Evolutionary conservation across 2,113 vertebrate species (phyloP).

Genomic region (Perca fluviatilis): DNA sequence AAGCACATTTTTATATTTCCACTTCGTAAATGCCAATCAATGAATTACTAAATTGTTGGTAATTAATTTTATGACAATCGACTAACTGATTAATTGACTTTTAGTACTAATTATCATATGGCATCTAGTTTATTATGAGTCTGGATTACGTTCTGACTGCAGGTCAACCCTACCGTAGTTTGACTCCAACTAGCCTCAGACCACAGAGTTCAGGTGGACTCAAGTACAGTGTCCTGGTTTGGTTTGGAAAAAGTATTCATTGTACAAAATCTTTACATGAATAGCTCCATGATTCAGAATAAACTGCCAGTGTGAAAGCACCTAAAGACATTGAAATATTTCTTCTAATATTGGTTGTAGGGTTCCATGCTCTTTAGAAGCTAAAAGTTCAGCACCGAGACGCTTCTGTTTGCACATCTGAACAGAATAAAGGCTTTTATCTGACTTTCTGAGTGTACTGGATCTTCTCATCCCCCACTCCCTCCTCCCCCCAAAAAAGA

Average conservation of each 20-base stretch:
- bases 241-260: background rate
- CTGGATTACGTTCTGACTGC: background rate
- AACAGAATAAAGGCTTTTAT: slow-evolving; percentile 36
- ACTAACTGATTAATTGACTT: background rate
- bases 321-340: background rate
- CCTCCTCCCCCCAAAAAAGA: background rate
- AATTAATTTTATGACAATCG: background rate
- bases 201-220: background rate
- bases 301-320: background rate
- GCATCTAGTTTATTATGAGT: background rate
- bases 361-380: slow-evolving; percentile 11
- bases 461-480: background rate
- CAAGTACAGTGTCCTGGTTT: background rate
- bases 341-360: background rate
- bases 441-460: slow-evolving; percentile 26
- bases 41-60: background rate
- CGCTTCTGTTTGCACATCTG: slow-evolving; percentile 14
- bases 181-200: background rate
- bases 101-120: background rate
- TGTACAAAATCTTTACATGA: background rate
- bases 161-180: background rate
- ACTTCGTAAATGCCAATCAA: background rate
- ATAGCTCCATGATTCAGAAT: background rate
- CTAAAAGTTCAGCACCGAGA: background rate
- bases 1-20: background rate